phyloP scores from a whole-genome alignment of 2,797 vertebrate species.

The Catharus ustulatus region DNA sequence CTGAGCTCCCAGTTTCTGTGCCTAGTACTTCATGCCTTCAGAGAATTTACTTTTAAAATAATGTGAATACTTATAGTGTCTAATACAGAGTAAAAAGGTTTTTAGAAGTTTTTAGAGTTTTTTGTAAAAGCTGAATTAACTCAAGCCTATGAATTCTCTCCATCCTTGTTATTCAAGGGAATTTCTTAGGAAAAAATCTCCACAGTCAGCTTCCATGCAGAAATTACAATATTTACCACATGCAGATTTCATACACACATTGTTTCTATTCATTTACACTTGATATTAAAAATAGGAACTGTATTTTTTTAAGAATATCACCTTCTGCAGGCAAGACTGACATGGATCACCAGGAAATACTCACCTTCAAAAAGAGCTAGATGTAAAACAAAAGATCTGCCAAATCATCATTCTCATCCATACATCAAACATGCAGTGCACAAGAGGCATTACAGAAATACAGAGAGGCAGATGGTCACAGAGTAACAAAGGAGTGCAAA shows the following conservation, averaged over 20 bases:
- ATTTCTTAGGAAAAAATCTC: neutral
- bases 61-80: neutral
- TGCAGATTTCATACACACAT: neutral
- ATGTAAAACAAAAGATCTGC: conserved; percentile 57
- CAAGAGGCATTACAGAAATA: conserved; percentile 51
- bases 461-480: conserved; percentile 32
- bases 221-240: neutral
- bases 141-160: conserved; percentile 17
- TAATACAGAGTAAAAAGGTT: neutral
- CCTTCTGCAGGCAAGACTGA: neutral
- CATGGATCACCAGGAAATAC: conserved; percentile 8
- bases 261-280: neutral
- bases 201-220: neutral
- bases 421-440: conserved; percentile 51
- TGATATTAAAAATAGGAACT: neutral
- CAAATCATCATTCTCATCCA: conserved; percentile 53
- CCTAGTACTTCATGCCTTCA: neutral
- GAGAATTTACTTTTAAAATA: neutral
- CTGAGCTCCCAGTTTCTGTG: neutral
- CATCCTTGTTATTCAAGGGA: neutral
- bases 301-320: neutral
- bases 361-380: conserved; percentile 63
- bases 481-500: neutral
- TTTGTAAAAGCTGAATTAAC: conserved; percentile 4
- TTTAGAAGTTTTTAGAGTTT: neutral